Conservation (phyloP, 1,140 invertebrate genomes). For the Thaumatotibia leucotreta region DNA sequence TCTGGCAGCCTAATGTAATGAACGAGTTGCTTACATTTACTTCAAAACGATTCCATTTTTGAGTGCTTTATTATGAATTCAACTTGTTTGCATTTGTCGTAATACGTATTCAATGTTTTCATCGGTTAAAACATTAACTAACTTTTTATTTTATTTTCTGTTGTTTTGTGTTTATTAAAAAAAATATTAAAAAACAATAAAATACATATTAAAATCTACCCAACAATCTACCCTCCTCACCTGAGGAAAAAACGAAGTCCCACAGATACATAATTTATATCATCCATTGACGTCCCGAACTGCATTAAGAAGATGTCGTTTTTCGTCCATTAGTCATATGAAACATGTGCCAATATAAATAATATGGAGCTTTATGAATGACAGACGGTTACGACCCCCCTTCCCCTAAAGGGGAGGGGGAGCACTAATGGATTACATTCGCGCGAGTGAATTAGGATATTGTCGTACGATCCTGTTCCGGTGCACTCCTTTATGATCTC, state of each 20-base stretch:
- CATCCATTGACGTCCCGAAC: background rate
- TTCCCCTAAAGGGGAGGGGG: conserved; percentile 23
- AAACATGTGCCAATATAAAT: conserved; percentile 76
- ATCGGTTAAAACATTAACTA: too few relatives aligned
- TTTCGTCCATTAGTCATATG: conserved; percentile 72
- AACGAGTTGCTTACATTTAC: conserved; percentile 1
- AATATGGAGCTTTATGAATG: conserved; percentile 74
- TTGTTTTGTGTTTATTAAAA: too few relatives aligned
- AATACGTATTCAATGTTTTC: background rate
- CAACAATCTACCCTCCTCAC: background rate
- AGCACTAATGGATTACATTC: conserved; percentile 73
- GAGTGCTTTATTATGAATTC: background rate
- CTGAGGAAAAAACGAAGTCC: background rate
- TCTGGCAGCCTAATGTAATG: conserved; percentile 11
- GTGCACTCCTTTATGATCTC: conserved; percentile 59
- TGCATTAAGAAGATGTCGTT: conserved; percentile 55
- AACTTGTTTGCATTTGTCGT: background rate
- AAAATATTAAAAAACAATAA: background rate
- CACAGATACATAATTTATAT: background rate
- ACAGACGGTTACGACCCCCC: conserved; percentile 36
- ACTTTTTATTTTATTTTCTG: too few relatives aligned
- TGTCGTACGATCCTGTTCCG: conserved; percentile 69
- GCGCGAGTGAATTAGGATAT: conserved; percentile 75
- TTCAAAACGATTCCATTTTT: background rate
- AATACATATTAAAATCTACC: background rate